Evolutionary conservation across 2,797 vertebrate genomes (phyloP).

Genomic region (Peromyscus eremicus): DNA sequence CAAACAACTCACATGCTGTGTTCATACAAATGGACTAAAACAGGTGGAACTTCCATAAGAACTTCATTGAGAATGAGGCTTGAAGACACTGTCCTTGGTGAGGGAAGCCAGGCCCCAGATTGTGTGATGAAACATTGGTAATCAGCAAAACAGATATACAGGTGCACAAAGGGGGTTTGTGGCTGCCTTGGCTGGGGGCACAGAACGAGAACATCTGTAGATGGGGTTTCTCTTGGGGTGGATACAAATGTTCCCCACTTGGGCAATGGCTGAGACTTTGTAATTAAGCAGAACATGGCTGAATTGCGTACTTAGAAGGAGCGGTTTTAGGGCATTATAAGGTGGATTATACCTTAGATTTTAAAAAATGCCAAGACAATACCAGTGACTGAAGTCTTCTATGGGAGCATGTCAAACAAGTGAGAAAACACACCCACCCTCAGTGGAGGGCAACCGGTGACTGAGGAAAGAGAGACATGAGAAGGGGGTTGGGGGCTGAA

Average conservation of each 20-base stretch:
- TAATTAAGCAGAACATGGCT: not conserved
- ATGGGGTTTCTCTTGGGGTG: not conserved
- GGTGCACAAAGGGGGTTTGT: not conserved
- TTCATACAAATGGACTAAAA: not conserved
- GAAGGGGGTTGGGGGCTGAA: not conserved
- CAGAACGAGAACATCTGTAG: not conserved
- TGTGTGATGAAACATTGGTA: not conserved
- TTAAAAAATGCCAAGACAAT: not conserved
- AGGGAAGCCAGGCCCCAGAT: not conserved
- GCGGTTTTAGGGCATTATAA: not conserved
- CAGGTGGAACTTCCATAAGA: not conserved
- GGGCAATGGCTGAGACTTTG: not conserved
- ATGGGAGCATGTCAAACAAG: not conserved
- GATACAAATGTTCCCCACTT: not conserved
- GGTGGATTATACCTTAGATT: not conserved
- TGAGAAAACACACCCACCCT: accelerated
- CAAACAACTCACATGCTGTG: not conserved
- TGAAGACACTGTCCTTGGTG: not conserved
- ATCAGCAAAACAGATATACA: not conserved
- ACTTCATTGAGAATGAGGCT: not conserved
- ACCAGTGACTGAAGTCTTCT: not conserved
- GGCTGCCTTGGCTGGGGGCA: not conserved
- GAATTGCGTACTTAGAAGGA: not conserved
- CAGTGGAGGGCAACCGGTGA: too few relatives aligned
- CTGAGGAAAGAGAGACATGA: not conserved